Evolutionary conservation across 2,888 invertebrate species (phyloP).

Genomic region (Drosophila nr. perissopoda): DNA sequence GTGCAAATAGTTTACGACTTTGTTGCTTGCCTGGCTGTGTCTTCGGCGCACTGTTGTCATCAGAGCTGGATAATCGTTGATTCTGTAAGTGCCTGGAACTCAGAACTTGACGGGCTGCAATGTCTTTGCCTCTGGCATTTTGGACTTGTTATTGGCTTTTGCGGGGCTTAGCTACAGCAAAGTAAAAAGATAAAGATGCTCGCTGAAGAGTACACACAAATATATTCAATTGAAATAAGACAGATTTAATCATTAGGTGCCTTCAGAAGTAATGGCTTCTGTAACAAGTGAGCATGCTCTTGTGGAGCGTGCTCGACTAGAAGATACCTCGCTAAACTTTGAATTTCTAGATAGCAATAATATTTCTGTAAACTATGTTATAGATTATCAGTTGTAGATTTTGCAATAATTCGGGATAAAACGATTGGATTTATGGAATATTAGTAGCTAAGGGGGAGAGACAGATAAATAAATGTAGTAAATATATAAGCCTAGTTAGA

Average conservation of each 20-base stretch:
- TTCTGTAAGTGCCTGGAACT: slow-evolving; percentile 66
- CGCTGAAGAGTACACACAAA: slow-evolving; percentile 3
- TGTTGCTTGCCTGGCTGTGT: slow-evolving; percentile 20
- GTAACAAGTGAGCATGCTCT: neutral
- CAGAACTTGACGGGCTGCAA: slow-evolving; percentile 44
- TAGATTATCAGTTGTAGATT: neutral
- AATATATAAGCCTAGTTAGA: neutral
- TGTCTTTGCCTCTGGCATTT: slow-evolving; percentile 16
- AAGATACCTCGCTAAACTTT: neutral
- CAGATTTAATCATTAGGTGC: slow-evolving; percentile 9
- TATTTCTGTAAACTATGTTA: neutral
- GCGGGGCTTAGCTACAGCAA: neutral
- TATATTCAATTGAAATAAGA: neutral
- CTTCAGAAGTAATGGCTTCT: neutral
- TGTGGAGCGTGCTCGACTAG: neutral
- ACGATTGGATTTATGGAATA: too few species aligned
- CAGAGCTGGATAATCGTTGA: slow-evolving; percentile 68
- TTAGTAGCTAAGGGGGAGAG: too few species aligned
- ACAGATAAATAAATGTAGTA: neutral
- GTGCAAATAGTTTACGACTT: slow-evolving; percentile 55
- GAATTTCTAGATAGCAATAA: neutral
- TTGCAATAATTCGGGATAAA: neutral
- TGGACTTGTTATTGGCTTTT: slow-evolving; percentile 17
- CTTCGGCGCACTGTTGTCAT: slow-evolving; percentile 17
- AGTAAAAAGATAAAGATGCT: slow-evolving; percentile 20